Evolutionary conservation across 1,140 invertebrate species (phyloP), one percentile per base, ranked within the genome.

Genomic region (Littorina saxatilis): DNA sequence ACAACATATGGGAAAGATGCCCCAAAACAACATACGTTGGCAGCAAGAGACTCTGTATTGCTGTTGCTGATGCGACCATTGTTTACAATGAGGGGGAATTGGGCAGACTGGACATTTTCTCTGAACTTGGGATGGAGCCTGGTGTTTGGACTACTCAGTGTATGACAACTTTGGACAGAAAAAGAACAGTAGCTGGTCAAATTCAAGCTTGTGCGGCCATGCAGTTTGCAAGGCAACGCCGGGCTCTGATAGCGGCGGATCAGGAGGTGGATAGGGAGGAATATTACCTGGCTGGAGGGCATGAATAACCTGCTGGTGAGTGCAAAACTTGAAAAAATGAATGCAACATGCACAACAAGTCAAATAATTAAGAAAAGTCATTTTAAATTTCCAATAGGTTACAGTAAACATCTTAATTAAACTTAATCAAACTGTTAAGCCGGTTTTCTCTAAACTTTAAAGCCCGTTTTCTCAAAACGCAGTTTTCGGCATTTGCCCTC

Each of bases 1-100:
- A 73, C 39, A 40, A 73, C n/a, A 73, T 50, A 5, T 50, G 47
- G 39, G 70, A 73, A 39, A n/a, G 70, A 23, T 73, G 70, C 23
- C 70, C 70, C 0, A 73, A 73, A 73, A 73, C 70, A 5, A 73
- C 70, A 7, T 73, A 3, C 35, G 70, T 73, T 3, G 37, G 70
- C 9, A 13, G 70, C 39, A 73, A 50, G 40, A 40, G 35, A 50
- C 27, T 70, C 23, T 23, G 47, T n/a, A 9, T 73, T 32, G 70
- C 70, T 13, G 70, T 73, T 0, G 39, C 39, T 5, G 70, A 73
- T 40, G 70, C 70, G 23, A 73, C 70, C 39, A 73, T 73, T 43
- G 70, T 50, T n/a, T 43, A 43, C 23, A 73, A 43, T 43, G 70
- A 73, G 27, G 70, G 70, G 27, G 70, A 43, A 35, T 23, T 40